A percentile compares a stretch with the other conserved stretches of the same genome.
Conservation (phyloP, 2,113 vertebrate genomes). For the Ploceus nigricollis region DNA sequence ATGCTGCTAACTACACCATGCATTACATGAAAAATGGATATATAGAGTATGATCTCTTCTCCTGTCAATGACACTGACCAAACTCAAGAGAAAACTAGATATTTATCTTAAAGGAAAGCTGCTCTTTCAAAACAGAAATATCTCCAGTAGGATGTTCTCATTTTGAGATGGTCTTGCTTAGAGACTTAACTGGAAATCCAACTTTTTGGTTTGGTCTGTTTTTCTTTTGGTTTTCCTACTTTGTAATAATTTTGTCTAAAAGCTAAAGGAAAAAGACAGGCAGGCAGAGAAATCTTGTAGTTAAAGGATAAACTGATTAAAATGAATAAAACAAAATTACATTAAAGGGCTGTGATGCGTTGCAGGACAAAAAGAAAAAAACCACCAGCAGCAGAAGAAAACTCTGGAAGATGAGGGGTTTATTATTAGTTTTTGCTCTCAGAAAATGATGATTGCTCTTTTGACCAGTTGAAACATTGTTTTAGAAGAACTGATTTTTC, state of each 20-base stretch:
- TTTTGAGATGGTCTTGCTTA: background rate
- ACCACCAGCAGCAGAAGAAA: background rate
- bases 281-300: background rate
- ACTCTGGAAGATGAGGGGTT: background rate
- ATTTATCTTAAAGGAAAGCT: slow-evolving; percentile 2
- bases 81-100: background rate
- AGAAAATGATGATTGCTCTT: background rate
- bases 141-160: background rate
- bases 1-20: background rate
- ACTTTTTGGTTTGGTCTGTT: background rate
- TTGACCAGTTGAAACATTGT: background rate
- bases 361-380: background rate
- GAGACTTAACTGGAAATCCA: background rate
- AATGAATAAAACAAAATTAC: background rate
- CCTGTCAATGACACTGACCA: background rate
- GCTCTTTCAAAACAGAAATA: background rate
- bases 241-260: slow-evolving; percentile 30
- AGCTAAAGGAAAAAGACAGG: background rate
- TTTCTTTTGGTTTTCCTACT: background rate
- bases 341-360: slow-evolving; percentile 13
- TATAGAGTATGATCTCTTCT: background rate
- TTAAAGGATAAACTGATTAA: slow-evolving; percentile 43
- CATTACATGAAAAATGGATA: background rate
- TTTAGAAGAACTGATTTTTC: background rate
- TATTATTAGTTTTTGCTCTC: background rate